Percentiles rank a stretch among this genome's conserved stretches.
phyloP scores from a whole-genome alignment of 2,113 vertebrate species.

The Abramis brama region DNA sequence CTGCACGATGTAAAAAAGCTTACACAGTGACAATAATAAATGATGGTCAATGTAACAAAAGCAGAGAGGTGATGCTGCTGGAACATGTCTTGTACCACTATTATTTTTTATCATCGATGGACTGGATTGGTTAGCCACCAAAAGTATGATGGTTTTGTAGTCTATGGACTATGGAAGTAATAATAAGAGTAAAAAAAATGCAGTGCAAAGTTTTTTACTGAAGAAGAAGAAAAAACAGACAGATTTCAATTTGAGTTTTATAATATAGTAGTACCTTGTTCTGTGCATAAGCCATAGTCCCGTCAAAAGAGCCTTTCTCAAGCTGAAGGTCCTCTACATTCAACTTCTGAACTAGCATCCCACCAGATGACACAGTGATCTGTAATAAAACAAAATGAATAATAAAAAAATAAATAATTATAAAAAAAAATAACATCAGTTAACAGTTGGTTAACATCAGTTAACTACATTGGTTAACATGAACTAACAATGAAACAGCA shows the following conservation, averaged over 20 bases:
- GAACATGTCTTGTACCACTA: not conserved
- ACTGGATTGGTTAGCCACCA: not conserved
- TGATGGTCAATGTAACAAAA: not conserved
- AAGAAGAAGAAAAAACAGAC: not conserved
- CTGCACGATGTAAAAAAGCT: not conserved
- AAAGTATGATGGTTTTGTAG: not conserved
- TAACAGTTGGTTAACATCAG: too few species aligned
- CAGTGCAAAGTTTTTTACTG: not conserved
- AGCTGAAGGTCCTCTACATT: conserved; percentile 83
- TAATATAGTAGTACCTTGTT: conserved; percentile 80
- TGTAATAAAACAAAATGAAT: conserved; percentile 52
- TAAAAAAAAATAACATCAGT: not conserved
- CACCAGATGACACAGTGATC: conserved; percentile 87
- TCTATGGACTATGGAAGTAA: too few species aligned
- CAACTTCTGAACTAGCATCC: conserved; percentile 88
- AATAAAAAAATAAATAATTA: not conserved
- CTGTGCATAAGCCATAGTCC: conserved; percentile 86
- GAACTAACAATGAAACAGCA: too few species aligned
- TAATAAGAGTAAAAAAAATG: too few species aligned
- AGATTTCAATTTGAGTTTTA: not conserved
- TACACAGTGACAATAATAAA: not conserved
- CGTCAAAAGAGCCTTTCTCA: conserved; percentile 80
- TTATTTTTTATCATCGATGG: not conserved
- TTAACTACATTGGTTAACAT: too few species aligned
- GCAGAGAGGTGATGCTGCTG: not conserved